Base-by-base conservation (phyloP, 1,140 invertebrate genomes). In the Aphaenogaster floridana region DNA sequence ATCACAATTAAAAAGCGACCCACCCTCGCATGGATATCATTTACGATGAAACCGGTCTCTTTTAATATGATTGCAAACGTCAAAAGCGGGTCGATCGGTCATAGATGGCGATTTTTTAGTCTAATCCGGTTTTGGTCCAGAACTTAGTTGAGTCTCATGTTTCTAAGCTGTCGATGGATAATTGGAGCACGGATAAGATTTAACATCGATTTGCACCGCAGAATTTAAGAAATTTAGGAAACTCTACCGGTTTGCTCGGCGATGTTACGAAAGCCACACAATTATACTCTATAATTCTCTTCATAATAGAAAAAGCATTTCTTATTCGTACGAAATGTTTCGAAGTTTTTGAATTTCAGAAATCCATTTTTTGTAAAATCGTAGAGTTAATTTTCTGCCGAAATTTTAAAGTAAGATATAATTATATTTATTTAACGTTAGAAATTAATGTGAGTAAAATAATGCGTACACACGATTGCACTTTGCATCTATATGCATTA, bases 1-100 rank as follows among this genome's bases (percentile, higher is more conserved):
- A 66, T 66, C 3, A 6, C n/a, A 80, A 81, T 66, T 66, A 66
- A 80, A 68, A 66, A 80, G 7, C 3, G 36, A 21, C 11, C n/a
- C n/a, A 79, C 28, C 2, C 34, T 80, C 61, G 39, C 21, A 34
- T 39, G 3, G 21, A 28, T 48, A 48, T 61, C 5, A 48, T 45
- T 34, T 17, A 34, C 17, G 17, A 48, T 81, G 34, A 48, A 81
- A 76, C 79, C 74, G 76, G 74, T 87, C 69, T 39, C 57, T 83
- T 87, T 79, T 66, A 86, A 50, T 11, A 15, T 81, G 13, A 69
- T 5, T 52, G 17, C 36, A 0, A 63, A 21, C 21, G 48, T 69
- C 34, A 52, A 83, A 86, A 83, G 45, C 13, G 34, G 85, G 86
- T 86, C 86, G 66, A 71, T 83, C 78, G 78, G 66, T 83, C 86